Percentiles rank a stretch among this genome's conserved stretches.
Conservation (phyloP, 2,888 invertebrate species). For the Drosophila antonietae region DNA sequence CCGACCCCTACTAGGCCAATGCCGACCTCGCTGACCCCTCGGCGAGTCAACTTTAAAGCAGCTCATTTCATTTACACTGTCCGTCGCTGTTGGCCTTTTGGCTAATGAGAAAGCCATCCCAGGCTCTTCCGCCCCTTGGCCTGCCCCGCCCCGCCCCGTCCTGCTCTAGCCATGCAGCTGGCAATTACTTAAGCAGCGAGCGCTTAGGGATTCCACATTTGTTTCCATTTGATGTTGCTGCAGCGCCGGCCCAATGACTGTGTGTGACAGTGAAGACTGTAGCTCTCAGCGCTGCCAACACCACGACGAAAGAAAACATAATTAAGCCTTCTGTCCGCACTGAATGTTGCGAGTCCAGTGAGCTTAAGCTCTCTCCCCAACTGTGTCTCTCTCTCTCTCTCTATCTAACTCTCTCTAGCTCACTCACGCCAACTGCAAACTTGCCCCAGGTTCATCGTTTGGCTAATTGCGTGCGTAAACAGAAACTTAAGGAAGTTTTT, state of each 20-base stretch:
- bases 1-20: neutral
- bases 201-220: slow-evolving; percentile 45
- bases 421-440: neutral
- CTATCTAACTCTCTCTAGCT: neutral
- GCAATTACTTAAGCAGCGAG: slow-evolving; percentile 63
- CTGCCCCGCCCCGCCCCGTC: neutral
- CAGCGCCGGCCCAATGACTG: neutral
- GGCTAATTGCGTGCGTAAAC: slow-evolving; percentile 14
- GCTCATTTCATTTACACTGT: slow-evolving; percentile 36
- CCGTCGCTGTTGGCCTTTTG: slow-evolving; percentile 18
- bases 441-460: slow-evolving; percentile 5
- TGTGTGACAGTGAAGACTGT: slow-evolving; percentile 8
- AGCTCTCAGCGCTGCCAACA: slow-evolving; percentile 7
- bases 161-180: slow-evolving; percentile 14
- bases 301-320: slow-evolving; percentile 2
- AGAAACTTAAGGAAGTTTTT: slow-evolving; percentile 4
- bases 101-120: slow-evolving; percentile 54
- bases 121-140: neutral
- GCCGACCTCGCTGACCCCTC: neutral
- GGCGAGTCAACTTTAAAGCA: slow-evolving; percentile 43
- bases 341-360: neutral
- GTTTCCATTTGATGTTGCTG: slow-evolving; percentile 13
- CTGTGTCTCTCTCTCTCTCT: neutral
- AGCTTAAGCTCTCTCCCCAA: neutral
- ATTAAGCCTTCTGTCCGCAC: slow-evolving; percentile 1